A percentile compares a stretch with the other conserved stretches of the same genome.
Evolutionary conservation across 2,797 vertebrate species (phyloP).

Genomic region (Prionace glauca): DNA sequence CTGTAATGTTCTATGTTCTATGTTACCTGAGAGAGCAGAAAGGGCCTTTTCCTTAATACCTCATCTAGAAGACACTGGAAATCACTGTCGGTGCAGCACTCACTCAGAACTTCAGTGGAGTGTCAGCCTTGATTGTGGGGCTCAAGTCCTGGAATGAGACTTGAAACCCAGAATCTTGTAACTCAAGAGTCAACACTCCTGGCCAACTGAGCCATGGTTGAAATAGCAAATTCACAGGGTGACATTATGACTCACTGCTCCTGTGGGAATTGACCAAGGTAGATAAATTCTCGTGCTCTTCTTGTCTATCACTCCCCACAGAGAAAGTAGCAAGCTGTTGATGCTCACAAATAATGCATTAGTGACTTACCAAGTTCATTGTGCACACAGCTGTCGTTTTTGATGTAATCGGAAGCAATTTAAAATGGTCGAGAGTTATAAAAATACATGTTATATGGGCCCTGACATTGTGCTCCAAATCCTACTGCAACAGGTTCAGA

Average conservation of each 20-base stretch:
- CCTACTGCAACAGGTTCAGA: not conserved
- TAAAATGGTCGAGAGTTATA: not conserved
- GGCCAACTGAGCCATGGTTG: too few relatives aligned
- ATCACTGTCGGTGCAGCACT: too few relatives aligned
- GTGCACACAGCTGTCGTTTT: not conserved
- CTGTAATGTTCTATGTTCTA: too few relatives aligned
- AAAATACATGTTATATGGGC: not conserved
- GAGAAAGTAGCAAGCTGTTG: not conserved
- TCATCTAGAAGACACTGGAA: too few relatives aligned
- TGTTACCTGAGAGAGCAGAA: too few relatives aligned
- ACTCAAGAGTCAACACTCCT: too few relatives aligned
- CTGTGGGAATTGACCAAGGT: not conserved
- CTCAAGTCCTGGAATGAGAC: too few relatives aligned
- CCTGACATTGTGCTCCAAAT: not conserved
- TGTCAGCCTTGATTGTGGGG: too few relatives aligned
- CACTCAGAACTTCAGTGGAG: too few relatives aligned
- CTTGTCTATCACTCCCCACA: not conserved
- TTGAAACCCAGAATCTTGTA: too few relatives aligned
- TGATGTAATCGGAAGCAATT: not conserved
- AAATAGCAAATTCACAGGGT: too few relatives aligned
- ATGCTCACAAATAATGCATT: not conserved
- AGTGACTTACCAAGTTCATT: not conserved
- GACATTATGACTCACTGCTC: not conserved
- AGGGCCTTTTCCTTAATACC: too few relatives aligned
- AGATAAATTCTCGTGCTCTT: not conserved